These are phyloP conservation scores for Bujurquina vittata DNA, from an alignment of 2,113 vertebrate species.

Conservation along the genomic window DNA sequence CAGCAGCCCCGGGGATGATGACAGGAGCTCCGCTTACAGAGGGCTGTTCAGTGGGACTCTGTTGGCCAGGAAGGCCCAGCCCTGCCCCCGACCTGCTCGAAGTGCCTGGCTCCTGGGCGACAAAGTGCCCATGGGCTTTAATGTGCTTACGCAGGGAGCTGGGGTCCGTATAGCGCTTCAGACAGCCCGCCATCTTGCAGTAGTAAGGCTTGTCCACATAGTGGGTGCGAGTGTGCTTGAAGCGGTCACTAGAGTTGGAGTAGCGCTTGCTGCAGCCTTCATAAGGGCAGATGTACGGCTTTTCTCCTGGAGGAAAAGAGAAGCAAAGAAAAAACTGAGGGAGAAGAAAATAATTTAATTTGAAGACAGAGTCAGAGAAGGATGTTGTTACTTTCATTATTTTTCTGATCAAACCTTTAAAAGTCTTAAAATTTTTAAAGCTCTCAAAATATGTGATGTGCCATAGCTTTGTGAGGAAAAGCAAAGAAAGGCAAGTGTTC, in stretches of 20 bases:
- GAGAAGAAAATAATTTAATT: not conserved
- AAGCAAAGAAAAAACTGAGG: not conserved
- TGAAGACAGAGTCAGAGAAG: not conserved
- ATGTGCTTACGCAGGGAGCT: constrained; percentile 98
- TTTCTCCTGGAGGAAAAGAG: constrained; percentile 84
- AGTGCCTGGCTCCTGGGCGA: constrained; percentile 84
- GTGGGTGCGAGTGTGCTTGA: constrained; percentile 99
- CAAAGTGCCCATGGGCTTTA: constrained; percentile 97
- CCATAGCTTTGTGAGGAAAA: not conserved
- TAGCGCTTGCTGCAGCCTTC: constrained; percentile 98
- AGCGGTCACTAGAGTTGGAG: constrained; percentile 99
- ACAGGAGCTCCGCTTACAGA: constrained; percentile 83
- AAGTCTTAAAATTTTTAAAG: too few relatives aligned
- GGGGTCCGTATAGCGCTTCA: constrained; percentile 98
- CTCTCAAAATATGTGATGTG: not conserved
- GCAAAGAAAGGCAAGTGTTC: not conserved
- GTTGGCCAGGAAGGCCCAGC: not conserved
- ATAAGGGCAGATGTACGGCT: constrained; percentile 96
- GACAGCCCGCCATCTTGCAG: constrained; percentile 98
- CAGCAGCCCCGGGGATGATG: constrained; percentile 81
- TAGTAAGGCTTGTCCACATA: constrained; percentile 98
- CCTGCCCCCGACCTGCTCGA: constrained; percentile 67
- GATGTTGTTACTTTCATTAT: not conserved
- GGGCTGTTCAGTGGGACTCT: constrained; percentile 66
- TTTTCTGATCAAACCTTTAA: not conserved